Conservation (phyloP, 2,113 vertebrate genomes). For the Rallus limicola region DNA sequence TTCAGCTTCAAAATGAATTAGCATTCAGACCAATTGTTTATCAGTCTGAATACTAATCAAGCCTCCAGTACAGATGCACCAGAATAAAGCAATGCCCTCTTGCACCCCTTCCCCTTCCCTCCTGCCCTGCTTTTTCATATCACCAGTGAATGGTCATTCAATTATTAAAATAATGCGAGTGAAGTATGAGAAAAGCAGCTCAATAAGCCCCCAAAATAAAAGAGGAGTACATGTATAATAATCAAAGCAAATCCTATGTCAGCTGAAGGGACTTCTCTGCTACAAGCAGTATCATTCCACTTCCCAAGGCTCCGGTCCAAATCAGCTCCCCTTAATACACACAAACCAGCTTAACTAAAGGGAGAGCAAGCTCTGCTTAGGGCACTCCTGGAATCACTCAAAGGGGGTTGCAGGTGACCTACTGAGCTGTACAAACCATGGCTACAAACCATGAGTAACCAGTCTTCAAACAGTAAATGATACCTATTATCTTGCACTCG, state of each 20-base stretch:
- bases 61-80: neutral
- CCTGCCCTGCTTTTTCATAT: neutral
- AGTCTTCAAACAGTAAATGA: neutral
- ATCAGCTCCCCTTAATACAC: neutral
- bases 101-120: neutral
- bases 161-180: neutral
- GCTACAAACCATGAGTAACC: neutral
- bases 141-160: neutral
- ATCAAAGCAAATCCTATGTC: neutral
- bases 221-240: neutral
- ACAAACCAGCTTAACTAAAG: neutral
- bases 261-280: neutral
- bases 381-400: neutral
- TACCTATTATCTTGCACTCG: rapidly evolving
- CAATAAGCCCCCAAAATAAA: neutral
- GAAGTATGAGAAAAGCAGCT: neutral
- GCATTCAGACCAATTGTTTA: neutral
- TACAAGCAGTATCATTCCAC: neutral
- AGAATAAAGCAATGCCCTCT: neutral
- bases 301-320: neutral
- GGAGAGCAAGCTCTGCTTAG: neutral
- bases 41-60: neutral
- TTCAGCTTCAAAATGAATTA: neutral
- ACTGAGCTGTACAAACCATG: neutral
- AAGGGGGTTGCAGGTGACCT: neutral